These are phyloP conservation scores for Oenanthe melanoleuca DNA, from an alignment of 2,113 vertebrate genomes.

Conservation along the genomic window DNA sequence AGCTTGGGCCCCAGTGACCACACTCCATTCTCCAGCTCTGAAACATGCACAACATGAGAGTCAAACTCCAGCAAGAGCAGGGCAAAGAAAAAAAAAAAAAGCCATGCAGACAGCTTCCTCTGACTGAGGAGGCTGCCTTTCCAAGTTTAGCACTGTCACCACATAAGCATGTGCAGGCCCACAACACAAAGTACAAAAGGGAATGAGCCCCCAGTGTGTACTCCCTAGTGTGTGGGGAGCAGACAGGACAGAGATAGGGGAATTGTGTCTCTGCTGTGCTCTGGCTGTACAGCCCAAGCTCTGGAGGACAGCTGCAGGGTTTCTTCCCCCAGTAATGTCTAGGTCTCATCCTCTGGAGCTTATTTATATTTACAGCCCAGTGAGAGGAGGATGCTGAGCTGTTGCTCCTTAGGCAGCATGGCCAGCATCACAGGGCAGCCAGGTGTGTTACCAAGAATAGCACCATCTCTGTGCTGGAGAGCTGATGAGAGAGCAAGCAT, in stretches of 20 bases:
- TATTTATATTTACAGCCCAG: background rate
- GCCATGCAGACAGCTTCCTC: background rate
- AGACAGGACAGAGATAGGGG: background rate
- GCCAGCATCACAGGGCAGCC: background rate
- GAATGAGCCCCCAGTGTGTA: background rate
- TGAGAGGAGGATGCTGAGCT: background rate
- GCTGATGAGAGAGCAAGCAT: background rate
- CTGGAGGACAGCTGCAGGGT: background rate
- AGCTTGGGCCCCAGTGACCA: conserved; percentile 95
- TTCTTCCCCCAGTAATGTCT: background rate
- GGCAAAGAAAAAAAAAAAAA: background rate
- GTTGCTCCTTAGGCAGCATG: background rate
- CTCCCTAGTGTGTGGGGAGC: background rate
- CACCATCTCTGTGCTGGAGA: background rate
- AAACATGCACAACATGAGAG: conserved; percentile 37
- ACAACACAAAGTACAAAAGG: conserved; percentile 11
- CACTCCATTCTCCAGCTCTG: conserved; percentile 85
- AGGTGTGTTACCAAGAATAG: background rate
- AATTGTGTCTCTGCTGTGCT: background rate
- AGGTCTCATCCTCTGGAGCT: background rate
- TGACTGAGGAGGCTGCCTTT: background rate
- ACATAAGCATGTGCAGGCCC: conserved; percentile 22
- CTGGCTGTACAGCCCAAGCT: background rate
- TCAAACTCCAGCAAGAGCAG: conserved; percentile 36
- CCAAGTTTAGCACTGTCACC: conserved; percentile 34